Base-by-base conservation (phyloP, 2,888 invertebrate genomes). In the Limenitis camilla region DNA sequence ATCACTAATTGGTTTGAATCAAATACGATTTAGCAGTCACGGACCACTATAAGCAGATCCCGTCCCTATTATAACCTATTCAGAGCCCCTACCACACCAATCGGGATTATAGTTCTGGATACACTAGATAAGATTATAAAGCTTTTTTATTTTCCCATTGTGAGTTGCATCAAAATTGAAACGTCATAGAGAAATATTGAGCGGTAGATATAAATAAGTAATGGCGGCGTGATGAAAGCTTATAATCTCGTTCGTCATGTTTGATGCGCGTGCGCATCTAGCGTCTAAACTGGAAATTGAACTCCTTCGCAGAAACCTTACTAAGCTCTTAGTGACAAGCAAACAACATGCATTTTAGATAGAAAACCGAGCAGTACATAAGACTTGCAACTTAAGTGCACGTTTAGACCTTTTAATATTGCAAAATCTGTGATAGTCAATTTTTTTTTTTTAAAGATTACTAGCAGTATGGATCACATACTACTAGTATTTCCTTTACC, bases 1-100 rank as follows among this genome's bases (percentile, higher is more conserved):
- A 80, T 82, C 71, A 69, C 84, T 86, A 86, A 85, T 86, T 85
- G 84, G 85, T 81, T 74, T 76, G 78, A 81, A 83, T 85, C 76
- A 82, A 82, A 84, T 73, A 76, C 65, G 69, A 79, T 81, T 85
- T 76, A 83, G 65, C 68, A 73, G 69, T 75, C 69, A 69, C 68
- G 66, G 53, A 64, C 80, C 76, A 76, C 28, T 44, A 27, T 65
- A 67, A 43, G 19, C 29, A 49, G 75, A 69, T 35, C 71, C 39
- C 45, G 45, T 45, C 46, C 47, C 50, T 49, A 58, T 58, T 56
- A 51, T 29, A 29, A 27, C 43, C 43, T 50, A 48, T 49, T 52
- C 28, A 44, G 29, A 36, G 41, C 33, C 40, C 47, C 42, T 32
- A 60, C 53, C 11, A 53, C 52, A 56, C 44, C 38, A 9, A 32